Conservation (phyloP, 2,113 vertebrate species). For the Verasper variegatus region DNA sequence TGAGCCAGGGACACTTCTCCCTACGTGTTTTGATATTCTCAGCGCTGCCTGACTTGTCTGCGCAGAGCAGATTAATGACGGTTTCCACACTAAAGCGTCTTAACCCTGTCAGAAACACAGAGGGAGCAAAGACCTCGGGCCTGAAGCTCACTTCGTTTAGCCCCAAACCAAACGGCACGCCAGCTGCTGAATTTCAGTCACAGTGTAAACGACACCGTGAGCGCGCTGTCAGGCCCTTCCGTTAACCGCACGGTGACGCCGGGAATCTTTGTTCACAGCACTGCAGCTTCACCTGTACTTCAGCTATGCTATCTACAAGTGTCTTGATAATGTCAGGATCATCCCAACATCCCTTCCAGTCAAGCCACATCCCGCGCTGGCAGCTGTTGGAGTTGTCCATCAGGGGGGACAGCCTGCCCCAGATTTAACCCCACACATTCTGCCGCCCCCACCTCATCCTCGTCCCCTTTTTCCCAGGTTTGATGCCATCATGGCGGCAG, state of each 20-base stretch:
- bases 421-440: conserved; percentile 57
- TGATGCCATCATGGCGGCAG: conserved; percentile 48
- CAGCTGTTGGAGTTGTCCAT: conserved; percentile 45
- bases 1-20: conserved; percentile 63
- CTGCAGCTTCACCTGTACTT: no score
- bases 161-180: conserved; percentile 15
- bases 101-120: conserved; percentile 56
- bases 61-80: conserved; percentile 71
- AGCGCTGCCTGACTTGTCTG: conserved; percentile 50
- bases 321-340: conserved; percentile 34
- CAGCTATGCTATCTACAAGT: neutral
- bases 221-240: neutral
- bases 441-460: neutral
- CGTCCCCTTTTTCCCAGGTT: conserved; percentile 17
- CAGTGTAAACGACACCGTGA: conserved; percentile 26
- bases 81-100: conserved; percentile 73
- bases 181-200: conserved; percentile 8
- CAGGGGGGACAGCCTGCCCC: conserved; percentile 42
- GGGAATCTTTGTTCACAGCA: neutral
- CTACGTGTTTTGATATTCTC: conserved; percentile 60
- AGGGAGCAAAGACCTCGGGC: conserved; percentile 30
- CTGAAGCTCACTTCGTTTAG: conserved; percentile 23
- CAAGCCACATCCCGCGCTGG: neutral
- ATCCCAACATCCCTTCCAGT: neutral
- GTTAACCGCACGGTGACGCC: neutral